These are phyloP conservation scores for Drosophila neocordata DNA, from an alignment of 1,140 invertebrate genomes.

Conservation along the genomic window DNA sequence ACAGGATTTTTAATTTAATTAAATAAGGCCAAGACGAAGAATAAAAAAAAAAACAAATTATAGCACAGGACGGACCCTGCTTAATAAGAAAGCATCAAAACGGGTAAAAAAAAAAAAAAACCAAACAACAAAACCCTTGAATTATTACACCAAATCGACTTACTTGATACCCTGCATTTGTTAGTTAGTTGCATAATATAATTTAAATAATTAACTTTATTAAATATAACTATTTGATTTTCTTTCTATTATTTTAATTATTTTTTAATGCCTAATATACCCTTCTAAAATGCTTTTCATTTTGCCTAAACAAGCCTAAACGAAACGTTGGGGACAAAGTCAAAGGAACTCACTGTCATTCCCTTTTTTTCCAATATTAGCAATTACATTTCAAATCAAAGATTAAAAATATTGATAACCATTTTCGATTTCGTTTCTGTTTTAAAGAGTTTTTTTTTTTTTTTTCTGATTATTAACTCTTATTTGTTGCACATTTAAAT, in stretches of 20 bases:
- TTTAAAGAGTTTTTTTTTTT: conserved; percentile 2
- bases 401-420: conserved; percentile 5
- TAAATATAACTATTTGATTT: no score
- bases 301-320: neutral
- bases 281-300: neutral
- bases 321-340: neutral
- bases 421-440: neutral
- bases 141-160: neutral
- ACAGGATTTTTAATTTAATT: conserved; percentile 59
- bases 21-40: conserved; percentile 28
- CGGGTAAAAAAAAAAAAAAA: neutral
- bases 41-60: conserved; percentile 28
- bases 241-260: no score
- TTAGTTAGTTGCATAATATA: no score
- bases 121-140: neutral
- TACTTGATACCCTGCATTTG: neutral
- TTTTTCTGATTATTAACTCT: neutral
- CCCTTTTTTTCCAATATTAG: neutral
- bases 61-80: conserved; percentile 52
- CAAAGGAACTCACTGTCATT: neutral
- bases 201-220: no score
- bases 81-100: conserved; percentile 14
- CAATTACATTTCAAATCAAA: neutral
- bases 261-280: neutral
- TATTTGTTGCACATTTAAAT: neutral